phyloP scores from a whole-genome alignment of 2,797 vertebrate species.

The Cossypha niveicapilla region DNA sequence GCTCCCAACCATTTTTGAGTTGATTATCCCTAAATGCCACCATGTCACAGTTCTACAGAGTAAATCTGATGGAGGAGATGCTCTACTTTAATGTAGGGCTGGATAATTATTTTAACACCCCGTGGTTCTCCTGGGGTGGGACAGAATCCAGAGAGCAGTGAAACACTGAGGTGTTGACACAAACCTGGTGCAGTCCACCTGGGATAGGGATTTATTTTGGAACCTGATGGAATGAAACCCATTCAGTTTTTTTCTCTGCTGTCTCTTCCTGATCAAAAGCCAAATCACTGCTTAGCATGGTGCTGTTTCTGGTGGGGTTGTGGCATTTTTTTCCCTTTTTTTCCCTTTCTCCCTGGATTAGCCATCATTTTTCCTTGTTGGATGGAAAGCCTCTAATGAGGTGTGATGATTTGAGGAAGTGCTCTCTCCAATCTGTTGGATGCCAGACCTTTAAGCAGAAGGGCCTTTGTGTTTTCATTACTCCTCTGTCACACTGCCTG shows the following conservation, averaged over 20 bases:
- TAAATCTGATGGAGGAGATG: background rate
- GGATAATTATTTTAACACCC: background rate
- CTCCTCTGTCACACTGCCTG: conserved; percentile 10
- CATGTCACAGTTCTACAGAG: background rate
- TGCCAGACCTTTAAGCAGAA: background rate
- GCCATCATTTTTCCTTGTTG: background rate
- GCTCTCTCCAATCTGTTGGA: background rate
- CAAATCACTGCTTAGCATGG: background rate
- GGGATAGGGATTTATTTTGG: background rate
- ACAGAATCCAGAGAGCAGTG: background rate
- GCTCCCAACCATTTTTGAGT: background rate
- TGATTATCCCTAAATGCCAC: background rate
- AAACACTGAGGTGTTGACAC: background rate
- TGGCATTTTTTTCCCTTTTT: background rate
- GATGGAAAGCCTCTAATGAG: conserved; percentile 9
- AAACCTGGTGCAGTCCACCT: background rate
- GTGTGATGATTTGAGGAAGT: conserved; percentile 5
- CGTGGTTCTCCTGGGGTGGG: background rate
- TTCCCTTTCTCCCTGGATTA: background rate
- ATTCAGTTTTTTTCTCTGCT: fast-evolving
- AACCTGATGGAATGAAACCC: background rate
- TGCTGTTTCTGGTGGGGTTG: background rate
- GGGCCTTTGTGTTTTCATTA: conserved; percentile 5
- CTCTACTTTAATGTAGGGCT: background rate
- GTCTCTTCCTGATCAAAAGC: background rate